phyloP scores from a whole-genome alignment of 2,888 invertebrate species.

The Phlogophora meticulosa region DNA sequence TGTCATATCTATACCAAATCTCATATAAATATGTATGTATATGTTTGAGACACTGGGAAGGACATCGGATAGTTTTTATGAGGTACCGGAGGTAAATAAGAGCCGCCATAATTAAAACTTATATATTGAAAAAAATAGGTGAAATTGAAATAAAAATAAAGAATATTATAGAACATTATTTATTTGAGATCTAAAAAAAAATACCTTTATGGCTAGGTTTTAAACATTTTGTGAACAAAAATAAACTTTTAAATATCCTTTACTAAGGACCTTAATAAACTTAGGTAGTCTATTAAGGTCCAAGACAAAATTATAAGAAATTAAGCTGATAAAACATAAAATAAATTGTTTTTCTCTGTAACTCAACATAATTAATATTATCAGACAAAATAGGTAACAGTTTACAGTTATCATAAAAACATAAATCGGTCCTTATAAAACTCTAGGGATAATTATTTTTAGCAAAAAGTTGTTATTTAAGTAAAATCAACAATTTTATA shows the following conservation, averaged over 20 bases:
- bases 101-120: no score
- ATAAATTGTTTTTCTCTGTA: background rate
- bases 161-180: background rate
- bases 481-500: no score
- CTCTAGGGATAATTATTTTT: no score
- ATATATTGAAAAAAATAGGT: no score
- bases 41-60: no score
- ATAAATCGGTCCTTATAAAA: background rate
- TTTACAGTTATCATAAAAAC: background rate
- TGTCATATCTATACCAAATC: no score
- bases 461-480: no score
- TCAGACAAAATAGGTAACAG: background rate
- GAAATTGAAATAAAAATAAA: no score
- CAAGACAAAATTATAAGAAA: background rate
- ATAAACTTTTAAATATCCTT: background rate
- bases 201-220: background rate
- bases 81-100: no score
- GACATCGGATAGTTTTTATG: no score
- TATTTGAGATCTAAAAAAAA: background rate
- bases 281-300: background rate
- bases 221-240: slow-evolving; percentile 4
- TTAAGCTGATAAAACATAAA: background rate
- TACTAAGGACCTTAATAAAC: no score
- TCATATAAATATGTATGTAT: no score
- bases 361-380: slow-evolving; percentile 1